Percentiles rank a stretch among this genome's conserved stretches.
phyloP scores from a whole-genome alignment of 1,140 invertebrate genomes.

The Drosophila varians region DNA sequence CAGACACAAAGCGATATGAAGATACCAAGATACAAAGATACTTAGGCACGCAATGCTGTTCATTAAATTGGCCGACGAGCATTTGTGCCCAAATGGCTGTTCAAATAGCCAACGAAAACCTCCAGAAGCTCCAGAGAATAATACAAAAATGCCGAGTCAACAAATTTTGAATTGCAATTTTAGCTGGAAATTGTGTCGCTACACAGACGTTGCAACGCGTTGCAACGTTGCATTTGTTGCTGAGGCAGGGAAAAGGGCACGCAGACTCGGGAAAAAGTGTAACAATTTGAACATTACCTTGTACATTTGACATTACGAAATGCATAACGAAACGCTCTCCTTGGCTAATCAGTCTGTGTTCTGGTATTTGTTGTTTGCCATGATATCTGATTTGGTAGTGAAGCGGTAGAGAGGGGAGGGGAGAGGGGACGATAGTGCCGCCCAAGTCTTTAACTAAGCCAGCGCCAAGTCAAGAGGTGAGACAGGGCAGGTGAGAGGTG shows the following conservation, averaged over 20 bases:
- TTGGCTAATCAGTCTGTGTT: constrained; percentile 32
- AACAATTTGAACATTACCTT: constrained; percentile 47
- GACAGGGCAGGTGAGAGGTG: constrained; percentile 47
- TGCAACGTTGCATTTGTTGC: constrained; percentile 32
- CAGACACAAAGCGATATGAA: constrained; percentile 46
- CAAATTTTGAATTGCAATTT: constrained; percentile 64
- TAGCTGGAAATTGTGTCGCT: constrained; percentile 69
- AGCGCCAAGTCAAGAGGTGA: constrained; percentile 60
- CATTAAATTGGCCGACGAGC: constrained; percentile 47
- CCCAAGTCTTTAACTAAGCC: constrained; percentile 52
- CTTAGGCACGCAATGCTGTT: constrained; percentile 33
- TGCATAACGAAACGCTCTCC: constrained; percentile 30
- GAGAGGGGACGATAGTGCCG: constrained; percentile 47
- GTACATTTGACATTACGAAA: constrained; percentile 64
- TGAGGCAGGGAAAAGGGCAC: constrained; percentile 37
- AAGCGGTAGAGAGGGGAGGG: too few species aligned
- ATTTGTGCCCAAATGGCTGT: constrained; percentile 37
- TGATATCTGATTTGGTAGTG: constrained; percentile 29
- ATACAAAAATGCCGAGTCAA: constrained; percentile 62
- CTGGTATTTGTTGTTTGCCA: constrained; percentile 51
- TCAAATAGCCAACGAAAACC: constrained; percentile 26
- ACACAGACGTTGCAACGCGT: constrained; percentile 25
- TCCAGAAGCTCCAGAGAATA: not conserved
- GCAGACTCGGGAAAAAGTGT: constrained; percentile 36
- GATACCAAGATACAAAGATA: too few species aligned